These are phyloP conservation scores for Pseudomugil tenellus DNA, from an alignment of 2,797 vertebrate species.

Conservation along the genomic window DNA sequence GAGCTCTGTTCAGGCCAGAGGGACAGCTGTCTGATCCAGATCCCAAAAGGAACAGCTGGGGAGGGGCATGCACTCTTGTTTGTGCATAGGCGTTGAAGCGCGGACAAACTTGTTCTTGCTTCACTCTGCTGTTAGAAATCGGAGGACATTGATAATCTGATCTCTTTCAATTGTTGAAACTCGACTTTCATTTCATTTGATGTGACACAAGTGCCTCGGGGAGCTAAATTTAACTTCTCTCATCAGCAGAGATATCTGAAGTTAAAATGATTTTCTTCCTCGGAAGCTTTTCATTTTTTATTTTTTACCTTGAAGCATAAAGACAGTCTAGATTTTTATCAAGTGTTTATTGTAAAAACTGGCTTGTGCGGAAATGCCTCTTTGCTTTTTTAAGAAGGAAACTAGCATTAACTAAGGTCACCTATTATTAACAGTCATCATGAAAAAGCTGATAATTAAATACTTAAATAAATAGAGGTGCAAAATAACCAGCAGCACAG, in stretches of 20 bases:
- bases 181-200: constrained; percentile 36
- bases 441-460: constrained; percentile 5
- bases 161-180: not conserved
- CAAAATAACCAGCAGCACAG: no score
- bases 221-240: constrained; percentile 19
- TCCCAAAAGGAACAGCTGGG: constrained; percentile 81
- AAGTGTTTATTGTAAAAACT: constrained; percentile 44
- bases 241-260: not conserved
- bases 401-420: constrained; percentile 18
- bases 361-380: constrained; percentile 25
- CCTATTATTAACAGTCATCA: constrained; percentile 25
- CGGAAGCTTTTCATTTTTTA: not conserved
- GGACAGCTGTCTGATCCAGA: constrained; percentile 81
- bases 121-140: constrained; percentile 30
- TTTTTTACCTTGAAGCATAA: not conserved
- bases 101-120: constrained; percentile 32
- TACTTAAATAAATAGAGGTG: no score
- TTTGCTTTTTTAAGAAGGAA: not conserved
- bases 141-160: not conserved
- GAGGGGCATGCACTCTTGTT: constrained; percentile 51
- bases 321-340: constrained; percentile 21
- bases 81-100: constrained; percentile 61
- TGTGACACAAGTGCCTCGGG: constrained; percentile 10
- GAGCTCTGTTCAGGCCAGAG: constrained; percentile 75
- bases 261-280: no score